These are phyloP conservation scores for Coreius guichenoti DNA, from an alignment of 2,797 vertebrate genomes.

Conservation along the genomic window DNA sequence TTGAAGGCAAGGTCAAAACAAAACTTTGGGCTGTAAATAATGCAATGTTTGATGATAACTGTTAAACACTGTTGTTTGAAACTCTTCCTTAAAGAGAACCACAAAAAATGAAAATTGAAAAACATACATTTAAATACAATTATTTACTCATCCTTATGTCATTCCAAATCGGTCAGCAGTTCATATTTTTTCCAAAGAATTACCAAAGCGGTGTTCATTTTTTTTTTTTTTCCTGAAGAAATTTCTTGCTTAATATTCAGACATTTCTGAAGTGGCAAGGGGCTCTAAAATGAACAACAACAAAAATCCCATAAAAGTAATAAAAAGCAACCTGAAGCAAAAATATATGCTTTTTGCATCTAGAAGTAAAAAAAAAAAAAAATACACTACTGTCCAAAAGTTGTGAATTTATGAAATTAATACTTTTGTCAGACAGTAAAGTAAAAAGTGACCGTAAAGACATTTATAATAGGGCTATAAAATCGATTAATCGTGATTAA, in stretches of 20 bases:
- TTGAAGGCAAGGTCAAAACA: conserved; percentile 30
- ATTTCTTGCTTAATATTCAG: neutral
- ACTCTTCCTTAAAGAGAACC: neutral
- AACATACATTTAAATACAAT: neutral
- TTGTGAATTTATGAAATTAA: no score
- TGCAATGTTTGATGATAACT: neutral
- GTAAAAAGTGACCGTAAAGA: no score
- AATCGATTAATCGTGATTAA: no score
- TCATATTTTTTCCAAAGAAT: neutral
- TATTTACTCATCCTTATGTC: neutral
- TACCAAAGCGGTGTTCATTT: neutral
- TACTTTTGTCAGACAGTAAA: no score
- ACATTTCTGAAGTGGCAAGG: neutral
- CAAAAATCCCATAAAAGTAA: neutral
- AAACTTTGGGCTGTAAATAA: neutral
- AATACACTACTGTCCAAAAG: no score
- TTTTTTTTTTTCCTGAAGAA: no score
- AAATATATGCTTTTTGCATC: no score
- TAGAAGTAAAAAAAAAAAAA: no score
- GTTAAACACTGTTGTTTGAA: neutral
- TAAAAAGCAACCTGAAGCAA: neutral
- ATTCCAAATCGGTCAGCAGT: neutral
- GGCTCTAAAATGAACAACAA: neutral
- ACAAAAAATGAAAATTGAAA: neutral
- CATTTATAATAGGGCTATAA: no score